Base-by-base conservation (phyloP, 2,888 invertebrate genomes). In the Drosophila engyochracea region DNA sequence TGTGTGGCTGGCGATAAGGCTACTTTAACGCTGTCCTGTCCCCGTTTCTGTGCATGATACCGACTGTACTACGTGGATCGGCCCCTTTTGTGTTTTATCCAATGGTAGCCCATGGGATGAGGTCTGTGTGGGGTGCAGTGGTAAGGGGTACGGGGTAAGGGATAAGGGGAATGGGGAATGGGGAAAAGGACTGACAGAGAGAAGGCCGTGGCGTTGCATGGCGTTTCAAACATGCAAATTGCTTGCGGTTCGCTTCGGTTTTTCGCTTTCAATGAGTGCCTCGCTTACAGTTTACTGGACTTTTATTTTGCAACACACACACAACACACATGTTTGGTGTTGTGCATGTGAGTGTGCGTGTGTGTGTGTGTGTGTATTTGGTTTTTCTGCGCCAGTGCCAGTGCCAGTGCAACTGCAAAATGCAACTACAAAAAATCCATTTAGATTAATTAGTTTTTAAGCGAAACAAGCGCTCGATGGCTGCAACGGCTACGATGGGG, bases 401-500 rank as follows among this genome's bases (percentile, higher is more conserved):
- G 35, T 74, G 79, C 79, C 61, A 61, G 55, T 25, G 25, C 55
- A n/a, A 65, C 54, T 79, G 65, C 51, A 76, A 58, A 79, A 72
- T 75, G 75, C 79, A 76, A 58, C 69, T 66, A 76, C 73, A 79
- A 79, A 85, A 89, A 85, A 82, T 85, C 86, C 89, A 89, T 89
- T 89, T 89, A 86, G 86, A 86, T 89, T 89, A 89, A 89, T 89
- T 89, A 89, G 89, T 85, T 89, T 89, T 89, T 79, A 83, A 89
- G 81, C 83, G 77, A 78, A 81, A 75, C 76, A 79, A 76, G 74
- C 64, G 39, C 71, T 52, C 41, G 41, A 16, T 62, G 53, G 31
- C 10, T 12, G 25, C 58, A 16, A 25, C 14, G 10, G 53, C 25
- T 30, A 41, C 14, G 22, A 10, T 22, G 39, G 39, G 14, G n/a